A percentile compares a stretch with the other conserved stretches of the same genome.
Conservation (phyloP, 2,888 invertebrate genomes). For the Dyspetes luteomarginatus region DNA sequence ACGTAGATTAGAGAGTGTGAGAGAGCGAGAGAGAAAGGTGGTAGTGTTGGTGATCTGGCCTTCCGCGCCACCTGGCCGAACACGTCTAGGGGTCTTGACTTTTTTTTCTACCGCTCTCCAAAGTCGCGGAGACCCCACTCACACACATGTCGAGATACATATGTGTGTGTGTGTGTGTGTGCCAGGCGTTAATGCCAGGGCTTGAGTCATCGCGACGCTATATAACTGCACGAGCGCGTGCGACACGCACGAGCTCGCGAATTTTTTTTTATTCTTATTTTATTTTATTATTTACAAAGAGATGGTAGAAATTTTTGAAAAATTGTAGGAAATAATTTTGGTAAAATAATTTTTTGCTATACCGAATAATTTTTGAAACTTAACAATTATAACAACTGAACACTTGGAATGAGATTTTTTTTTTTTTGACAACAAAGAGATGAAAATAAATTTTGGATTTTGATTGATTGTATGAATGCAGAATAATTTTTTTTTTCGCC, state of each 20-base stretch:
- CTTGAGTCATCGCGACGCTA: slow-evolving; percentile 56
- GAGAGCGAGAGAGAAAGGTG: neutral
- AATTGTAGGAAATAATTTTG: too few relatives aligned
- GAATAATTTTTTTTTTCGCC: too few relatives aligned
- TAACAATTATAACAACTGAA: too few relatives aligned
- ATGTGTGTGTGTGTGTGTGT: neutral
- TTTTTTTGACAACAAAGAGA: too few relatives aligned
- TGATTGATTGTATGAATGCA: too few relatives aligned
- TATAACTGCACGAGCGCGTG: slow-evolving; percentile 46
- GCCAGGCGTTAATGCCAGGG: slow-evolving; percentile 48
- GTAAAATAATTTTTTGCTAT: too few relatives aligned
- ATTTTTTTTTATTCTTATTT: slow-evolving; percentile 16
- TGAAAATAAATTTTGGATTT: too few relatives aligned
- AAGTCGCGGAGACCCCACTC: slow-evolving; percentile 53
- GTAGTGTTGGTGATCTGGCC: slow-evolving; percentile 57
- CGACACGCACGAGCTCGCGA: slow-evolving; percentile 56
- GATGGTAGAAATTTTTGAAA: too few relatives aligned
- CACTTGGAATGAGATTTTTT: too few relatives aligned
- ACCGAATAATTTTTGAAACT: too few relatives aligned
- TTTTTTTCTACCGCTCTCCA: slow-evolving; percentile 67
- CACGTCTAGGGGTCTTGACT: slow-evolving; percentile 70
- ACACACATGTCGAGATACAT: neutral
- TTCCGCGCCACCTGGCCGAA: slow-evolving; percentile 75
- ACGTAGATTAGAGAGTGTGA: slow-evolving; percentile 47
- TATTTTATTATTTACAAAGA: neutral